phyloP scores from a whole-genome alignment of 2,888 invertebrate genomes.

The Omphaloscelis lunosa region DNA sequence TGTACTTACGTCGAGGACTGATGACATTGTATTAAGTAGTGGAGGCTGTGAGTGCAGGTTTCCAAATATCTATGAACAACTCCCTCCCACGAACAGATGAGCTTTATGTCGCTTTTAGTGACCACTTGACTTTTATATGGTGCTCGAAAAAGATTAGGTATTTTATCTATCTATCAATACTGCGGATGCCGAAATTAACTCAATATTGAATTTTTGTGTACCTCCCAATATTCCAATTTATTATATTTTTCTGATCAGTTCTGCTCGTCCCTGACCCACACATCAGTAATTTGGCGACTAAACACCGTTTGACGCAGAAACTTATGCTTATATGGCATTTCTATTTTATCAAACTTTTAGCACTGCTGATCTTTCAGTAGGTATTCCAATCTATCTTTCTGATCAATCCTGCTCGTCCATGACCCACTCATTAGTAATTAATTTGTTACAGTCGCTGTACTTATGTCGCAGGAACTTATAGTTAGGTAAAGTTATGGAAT shows the following conservation, averaged over 20 bases:
- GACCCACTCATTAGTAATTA: not conserved
- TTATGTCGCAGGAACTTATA: too few species aligned
- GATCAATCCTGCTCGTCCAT: not conserved
- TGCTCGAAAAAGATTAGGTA: constrained; percentile 6
- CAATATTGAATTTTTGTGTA: not conserved
- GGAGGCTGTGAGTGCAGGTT: not conserved
- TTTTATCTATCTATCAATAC: constrained; percentile 30
- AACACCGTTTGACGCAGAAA: too few species aligned
- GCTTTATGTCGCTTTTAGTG: constrained; percentile 14
- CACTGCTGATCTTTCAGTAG: not conserved
- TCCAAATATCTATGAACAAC: constrained; percentile 1
- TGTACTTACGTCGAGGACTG: not conserved
- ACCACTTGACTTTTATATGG: constrained; percentile 24
- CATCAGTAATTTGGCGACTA: too few species aligned
- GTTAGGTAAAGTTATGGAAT: too few species aligned
- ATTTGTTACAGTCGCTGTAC: too few species aligned
- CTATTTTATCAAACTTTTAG: not conserved
- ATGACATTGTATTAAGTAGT: not conserved
- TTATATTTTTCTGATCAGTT: not conserved
- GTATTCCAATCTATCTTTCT: not conserved
- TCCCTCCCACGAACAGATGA: not conserved
- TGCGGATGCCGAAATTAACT: not conserved
- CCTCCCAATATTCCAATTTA: not conserved
- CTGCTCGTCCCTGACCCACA: too few species aligned
- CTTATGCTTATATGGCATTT: too few species aligned